Evolutionary conservation across 2,113 vertebrate species (phyloP).

Genomic region (Lasiurus cinereus): DNA sequence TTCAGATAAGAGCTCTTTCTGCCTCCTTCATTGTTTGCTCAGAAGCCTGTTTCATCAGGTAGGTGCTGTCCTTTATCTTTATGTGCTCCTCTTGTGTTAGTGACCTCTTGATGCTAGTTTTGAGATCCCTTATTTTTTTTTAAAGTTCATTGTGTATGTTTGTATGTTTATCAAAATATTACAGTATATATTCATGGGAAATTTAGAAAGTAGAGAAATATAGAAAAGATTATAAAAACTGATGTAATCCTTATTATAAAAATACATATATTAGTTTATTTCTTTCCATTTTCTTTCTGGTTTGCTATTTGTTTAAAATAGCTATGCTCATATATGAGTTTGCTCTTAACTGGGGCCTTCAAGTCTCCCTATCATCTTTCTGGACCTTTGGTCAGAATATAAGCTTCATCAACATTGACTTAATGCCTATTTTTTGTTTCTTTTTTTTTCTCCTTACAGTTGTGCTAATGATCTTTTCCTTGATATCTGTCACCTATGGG

Average conservation of each 20-base stretch:
- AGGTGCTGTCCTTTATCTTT: background rate
- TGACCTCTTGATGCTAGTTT: conserved; percentile 40
- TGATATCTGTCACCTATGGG: conserved; percentile 95
- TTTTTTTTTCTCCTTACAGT: conserved; percentile 85
- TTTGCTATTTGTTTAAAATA: conserved; percentile 29
- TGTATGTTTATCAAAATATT: conserved; percentile 52
- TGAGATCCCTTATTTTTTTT: background rate
- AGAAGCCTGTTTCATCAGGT: background rate
- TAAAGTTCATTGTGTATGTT: conserved; percentile 39
- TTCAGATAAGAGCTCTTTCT: background rate
- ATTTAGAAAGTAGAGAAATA: conserved; percentile 59
- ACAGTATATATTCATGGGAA: background rate
- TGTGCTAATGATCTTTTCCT: conserved; percentile 93
- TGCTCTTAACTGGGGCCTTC: background rate
- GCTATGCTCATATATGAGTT: background rate
- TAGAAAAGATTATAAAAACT: background rate
- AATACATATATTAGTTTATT: conserved; percentile 38
- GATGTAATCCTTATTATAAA: background rate
- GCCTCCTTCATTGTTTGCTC: background rate
- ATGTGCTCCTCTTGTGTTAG: background rate
- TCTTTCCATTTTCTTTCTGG: conserved; percentile 44
- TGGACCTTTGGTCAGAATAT: conserved; percentile 46
- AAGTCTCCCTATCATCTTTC: background rate
- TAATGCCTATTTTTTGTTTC: background rate
- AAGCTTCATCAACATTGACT: background rate